phyloP scores from a whole-genome alignment of 2,888 invertebrate species.

The Perithous albicinctus region DNA sequence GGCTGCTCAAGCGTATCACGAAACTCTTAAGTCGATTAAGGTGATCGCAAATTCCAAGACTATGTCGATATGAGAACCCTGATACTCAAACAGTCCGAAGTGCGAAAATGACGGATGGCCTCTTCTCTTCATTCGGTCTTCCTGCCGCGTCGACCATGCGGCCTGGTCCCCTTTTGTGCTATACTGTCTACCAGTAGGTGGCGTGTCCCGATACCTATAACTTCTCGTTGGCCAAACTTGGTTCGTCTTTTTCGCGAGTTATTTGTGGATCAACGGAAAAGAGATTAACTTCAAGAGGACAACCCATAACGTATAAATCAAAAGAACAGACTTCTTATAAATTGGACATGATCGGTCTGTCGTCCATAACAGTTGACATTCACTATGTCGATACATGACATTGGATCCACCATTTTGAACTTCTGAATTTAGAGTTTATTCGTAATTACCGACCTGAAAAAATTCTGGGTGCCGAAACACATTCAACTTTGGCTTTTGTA shows the following conservation, averaged over 20 bases:
- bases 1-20: slow-evolving; percentile 46
- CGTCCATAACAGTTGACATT: no score
- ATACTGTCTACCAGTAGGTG: neutral
- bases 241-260: slow-evolving; percentile 38
- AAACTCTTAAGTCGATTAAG: slow-evolving; percentile 63
- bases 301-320: slow-evolving; percentile 49
- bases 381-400: no score
- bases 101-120: slow-evolving; percentile 67
- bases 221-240: slow-evolving; percentile 42
- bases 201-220: neutral
- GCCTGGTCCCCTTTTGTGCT: slow-evolving; percentile 26
- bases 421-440: no score
- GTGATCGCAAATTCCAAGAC: slow-evolving; percentile 53
- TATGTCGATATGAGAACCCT: slow-evolving; percentile 60
- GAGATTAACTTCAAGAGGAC: slow-evolving; percentile 9
- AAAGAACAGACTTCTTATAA: no score
- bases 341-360: no score
- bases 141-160: slow-evolving; percentile 30
- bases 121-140: slow-evolving; percentile 44
- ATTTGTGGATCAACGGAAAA: slow-evolving; percentile 52
- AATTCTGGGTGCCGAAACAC: no score
- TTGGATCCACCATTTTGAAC: no score
- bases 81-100: slow-evolving; percentile 52
- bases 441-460: no score
- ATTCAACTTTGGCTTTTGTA: no score